Base-by-base conservation (phyloP, 2,888 invertebrate genomes). In the Nomada ferruginata region DNA sequence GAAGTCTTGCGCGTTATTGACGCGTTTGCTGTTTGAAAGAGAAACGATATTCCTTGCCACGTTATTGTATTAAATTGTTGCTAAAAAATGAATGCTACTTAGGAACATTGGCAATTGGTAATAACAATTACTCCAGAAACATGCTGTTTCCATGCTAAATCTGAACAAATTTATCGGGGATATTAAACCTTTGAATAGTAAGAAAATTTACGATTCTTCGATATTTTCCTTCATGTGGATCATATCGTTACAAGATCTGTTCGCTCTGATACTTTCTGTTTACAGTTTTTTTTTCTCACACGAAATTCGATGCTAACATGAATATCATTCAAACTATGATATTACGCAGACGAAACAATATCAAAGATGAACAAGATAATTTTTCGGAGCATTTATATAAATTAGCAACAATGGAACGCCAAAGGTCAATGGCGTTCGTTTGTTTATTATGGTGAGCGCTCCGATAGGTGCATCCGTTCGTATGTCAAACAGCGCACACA, bases 401-500 rank as follows among this genome's bases (percentile, higher is more conserved):
- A 83, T 79, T 57, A 36, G 11, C 53, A 70, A 71, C 73, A 79
- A 79, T 76, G 74, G 44, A 63, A 23, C 60, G 55, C 63, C 59
- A 82, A 78, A 76, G 85, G 86, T 86, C 90, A 89, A 87, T 89
- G 90, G 85, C 90, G 85, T 89, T 89, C 79, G 81, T 89, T 89
- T 89, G 89, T 90, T 89, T 89, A 85, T 89, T 87, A 89, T 87
- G 88, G 81, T 85, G 84, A 79, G 53, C 73, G 80, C 59, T 76
- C 66, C 76, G 73, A 73, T 87, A 87, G 84, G 78, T 87, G 83
- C 79, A 80, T 80, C 78, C 63, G 64, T 66, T 74, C 79, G 82
- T 77, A 69, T 76, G 83, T 83, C 85, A 87, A 85, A 87, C 72
- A 74, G 69, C 76, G 73, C 70, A 71, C 81, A 71, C 81, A 78